Percentiles rank a stretch among this genome's conserved stretches.
phyloP scores from a whole-genome alignment of 2,113 vertebrate genomes.

The Butorides virescens region DNA sequence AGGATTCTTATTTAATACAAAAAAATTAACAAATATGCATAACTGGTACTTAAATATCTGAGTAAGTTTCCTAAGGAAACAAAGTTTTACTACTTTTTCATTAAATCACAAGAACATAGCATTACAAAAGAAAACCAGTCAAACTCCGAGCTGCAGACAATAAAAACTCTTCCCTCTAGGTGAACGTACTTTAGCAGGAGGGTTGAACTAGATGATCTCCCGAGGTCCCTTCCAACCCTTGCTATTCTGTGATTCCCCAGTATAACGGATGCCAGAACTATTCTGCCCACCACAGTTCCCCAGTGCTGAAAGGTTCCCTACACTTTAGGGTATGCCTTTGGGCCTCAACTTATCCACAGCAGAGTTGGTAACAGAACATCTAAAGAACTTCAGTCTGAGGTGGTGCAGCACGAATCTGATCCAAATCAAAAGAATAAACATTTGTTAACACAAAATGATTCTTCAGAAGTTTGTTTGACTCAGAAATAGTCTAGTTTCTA shows the following conservation, averaged over 20 bases:
- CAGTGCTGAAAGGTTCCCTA: background rate
- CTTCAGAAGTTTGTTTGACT: background rate
- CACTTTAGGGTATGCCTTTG: too few relatives aligned
- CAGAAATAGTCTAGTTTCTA: background rate
- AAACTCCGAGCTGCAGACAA: background rate
- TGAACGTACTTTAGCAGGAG: too few relatives aligned
- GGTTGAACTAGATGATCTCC: too few relatives aligned
- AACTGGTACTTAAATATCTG: background rate
- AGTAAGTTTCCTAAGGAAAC: background rate
- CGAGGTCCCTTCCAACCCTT: too few relatives aligned
- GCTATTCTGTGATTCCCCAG: background rate
- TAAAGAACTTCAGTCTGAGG: background rate
- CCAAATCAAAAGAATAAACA: background rate
- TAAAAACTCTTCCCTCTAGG: background rate
- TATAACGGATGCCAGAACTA: accelerated
- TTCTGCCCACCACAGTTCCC: background rate
- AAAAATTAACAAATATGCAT: background rate
- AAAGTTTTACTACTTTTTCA: background rate
- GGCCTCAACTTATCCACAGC: background rate
- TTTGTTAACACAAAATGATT: background rate
- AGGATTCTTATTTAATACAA: background rate
- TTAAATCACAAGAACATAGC: background rate
- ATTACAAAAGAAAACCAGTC: background rate
- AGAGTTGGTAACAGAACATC: background rate
- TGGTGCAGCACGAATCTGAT: background rate